A percentile compares a stretch with the other conserved stretches of the same genome.
Conservation (phyloP, 1,140 invertebrate species). For the Drosophila takahashii region DNA sequence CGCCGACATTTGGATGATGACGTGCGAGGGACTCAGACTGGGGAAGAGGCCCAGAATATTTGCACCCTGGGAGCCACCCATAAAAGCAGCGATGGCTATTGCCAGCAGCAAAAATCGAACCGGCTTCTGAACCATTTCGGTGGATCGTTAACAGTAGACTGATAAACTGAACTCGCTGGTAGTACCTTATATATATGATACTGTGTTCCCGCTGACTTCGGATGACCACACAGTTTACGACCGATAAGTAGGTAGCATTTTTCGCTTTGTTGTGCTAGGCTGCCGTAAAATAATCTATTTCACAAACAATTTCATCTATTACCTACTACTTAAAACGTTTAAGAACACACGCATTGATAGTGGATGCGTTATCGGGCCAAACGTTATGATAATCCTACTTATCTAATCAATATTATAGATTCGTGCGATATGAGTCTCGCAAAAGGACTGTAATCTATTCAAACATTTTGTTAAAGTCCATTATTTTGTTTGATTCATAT, state of each 20-base stretch:
- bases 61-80: background rate
- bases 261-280: constrained; percentile 1
- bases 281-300: background rate
- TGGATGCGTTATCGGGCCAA: background rate
- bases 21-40: constrained; percentile 53
- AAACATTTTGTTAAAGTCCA: background rate
- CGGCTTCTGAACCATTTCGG: background rate
- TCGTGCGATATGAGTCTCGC: background rate
- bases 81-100: background rate
- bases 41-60: constrained; percentile 1
- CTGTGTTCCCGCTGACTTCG: background rate
- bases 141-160: background rate
- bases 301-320: constrained; percentile 1
- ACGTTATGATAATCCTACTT: background rate
- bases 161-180: background rate
- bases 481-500: background rate
- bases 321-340: background rate
- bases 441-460: background rate
- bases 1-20: constrained; percentile 65
- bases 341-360: background rate
- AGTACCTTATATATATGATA: background rate
- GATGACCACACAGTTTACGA: background rate
- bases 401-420: background rate
- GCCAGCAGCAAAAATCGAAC: background rate
- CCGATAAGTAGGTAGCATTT: background rate